Base-by-base conservation (phyloP, 2,888 invertebrate genomes). In the Protonemura montana region DNA sequence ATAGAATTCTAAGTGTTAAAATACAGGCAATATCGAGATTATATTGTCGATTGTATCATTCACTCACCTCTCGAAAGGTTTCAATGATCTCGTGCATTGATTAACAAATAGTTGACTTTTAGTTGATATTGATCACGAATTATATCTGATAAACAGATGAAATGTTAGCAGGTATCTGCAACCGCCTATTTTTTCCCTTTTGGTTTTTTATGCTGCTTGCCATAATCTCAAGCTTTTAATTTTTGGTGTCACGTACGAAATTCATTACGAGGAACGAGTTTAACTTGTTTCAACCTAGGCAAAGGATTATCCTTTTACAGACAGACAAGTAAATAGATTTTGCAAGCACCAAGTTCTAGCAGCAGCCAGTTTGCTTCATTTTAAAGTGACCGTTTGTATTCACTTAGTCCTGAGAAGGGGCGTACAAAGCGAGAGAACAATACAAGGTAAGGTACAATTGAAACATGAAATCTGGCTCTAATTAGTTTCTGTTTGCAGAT, bases 401-500 rank as follows among this genome's bases (percentile, higher is more conserved):
- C n/a, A n/a, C n/a, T n/a, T n/a, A n/a, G n/a, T n/a, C n/a, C n/a
- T n/a, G n/a, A n/a, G n/a, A n/a, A n/a, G n/a, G n/a, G n/a, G n/a
- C n/a, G n/a, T n/a, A n/a, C n/a, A n/a, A 35, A 35, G 35, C 3
- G 10, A 35, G 35, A 35, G 3, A 10, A 10, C 35, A 35, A 35
- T 35, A 35, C 35, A 10, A 35, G 35, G 35, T 35, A 10, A 35
- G 35, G 35, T 6, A 35, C 10, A 10, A 10, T 35, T 35, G 35
- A 6, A n/a, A 41, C 41, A 41, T 41, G 5, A 41, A 59, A 35
- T 35, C 59, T 59, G 21, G 21, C 59, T 59, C 59, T 21, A 59
- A 59, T 21, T 21, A 3, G 21, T 21, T 59, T 21, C 59, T 59
- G 59, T 1, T 59, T 59, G 13, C 88, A 94, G 94, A 93, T 94